phyloP scores from a whole-genome alignment of 2,888 invertebrate species.

The Tachina fera region DNA sequence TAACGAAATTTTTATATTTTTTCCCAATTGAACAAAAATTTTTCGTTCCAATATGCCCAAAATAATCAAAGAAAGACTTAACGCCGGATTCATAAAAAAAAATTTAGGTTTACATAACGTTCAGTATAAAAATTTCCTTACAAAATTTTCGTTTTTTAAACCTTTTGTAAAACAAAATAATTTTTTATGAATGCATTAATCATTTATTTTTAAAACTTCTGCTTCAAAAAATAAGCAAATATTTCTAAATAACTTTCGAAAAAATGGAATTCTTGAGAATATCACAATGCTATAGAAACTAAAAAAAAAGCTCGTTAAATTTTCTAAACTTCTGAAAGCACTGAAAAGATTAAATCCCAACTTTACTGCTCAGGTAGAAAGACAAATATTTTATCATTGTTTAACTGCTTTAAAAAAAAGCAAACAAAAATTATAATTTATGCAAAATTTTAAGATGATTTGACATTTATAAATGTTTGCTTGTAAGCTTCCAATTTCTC shows the following conservation, averaged over 20 bases:
- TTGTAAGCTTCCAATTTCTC: neutral
- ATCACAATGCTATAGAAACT: neutral
- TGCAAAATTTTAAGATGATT: constrained; percentile 60
- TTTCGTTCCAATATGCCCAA: too few species aligned
- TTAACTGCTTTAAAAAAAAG: neutral
- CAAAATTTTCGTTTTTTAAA: too few species aligned
- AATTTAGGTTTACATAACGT: too few species aligned
- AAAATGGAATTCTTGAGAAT: neutral
- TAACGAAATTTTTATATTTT: too few species aligned
- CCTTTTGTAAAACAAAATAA: too few species aligned
- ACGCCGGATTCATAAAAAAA: too few species aligned
- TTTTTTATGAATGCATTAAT: too few species aligned
- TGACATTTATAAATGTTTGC: constrained; percentile 56
- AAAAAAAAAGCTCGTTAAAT: neutral
- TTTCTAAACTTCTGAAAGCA: neutral
- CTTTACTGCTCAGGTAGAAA: neutral
- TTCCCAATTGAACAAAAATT: too few species aligned
- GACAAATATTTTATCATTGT: neutral
- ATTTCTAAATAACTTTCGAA: neutral
- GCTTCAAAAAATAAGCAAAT: constrained; percentile 3
- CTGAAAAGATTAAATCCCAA: constrained; percentile 9
- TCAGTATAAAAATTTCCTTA: too few species aligned
- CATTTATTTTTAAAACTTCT: neutral
- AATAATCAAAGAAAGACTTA: constrained; percentile 29
- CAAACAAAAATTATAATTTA: constrained; percentile 51